Conservation (phyloP, 2,888 invertebrate genomes). For the Agrochola lychnidis region DNA sequence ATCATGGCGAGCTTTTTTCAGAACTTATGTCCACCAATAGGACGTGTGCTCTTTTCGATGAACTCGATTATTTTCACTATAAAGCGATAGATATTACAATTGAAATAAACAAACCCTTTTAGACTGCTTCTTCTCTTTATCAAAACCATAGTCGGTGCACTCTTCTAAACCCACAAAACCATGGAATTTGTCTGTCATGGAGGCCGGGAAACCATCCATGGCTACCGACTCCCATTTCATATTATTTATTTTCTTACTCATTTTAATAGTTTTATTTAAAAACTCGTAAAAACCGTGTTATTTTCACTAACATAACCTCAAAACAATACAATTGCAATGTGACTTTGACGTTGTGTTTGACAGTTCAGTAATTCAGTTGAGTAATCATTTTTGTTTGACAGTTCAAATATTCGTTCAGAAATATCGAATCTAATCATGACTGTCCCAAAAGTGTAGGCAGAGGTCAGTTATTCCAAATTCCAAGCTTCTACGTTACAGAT, state of each 20-base stretch:
- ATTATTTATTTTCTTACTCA: constrained; percentile 84
- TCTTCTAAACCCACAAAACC: constrained; percentile 95
- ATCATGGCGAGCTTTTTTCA: not conserved
- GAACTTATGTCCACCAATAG: not conserved
- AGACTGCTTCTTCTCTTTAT: constrained; percentile 75
- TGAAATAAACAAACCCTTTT: constrained; percentile 78
- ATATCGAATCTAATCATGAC: not conserved
- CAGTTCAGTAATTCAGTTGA: not conserved
- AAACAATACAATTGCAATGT: constrained; percentile 50
- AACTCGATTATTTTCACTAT: not conserved
- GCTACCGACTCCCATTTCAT: constrained; percentile 92
- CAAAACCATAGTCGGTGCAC: constrained; percentile 92
- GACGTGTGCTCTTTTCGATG: no score
- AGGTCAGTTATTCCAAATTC: not conserved
- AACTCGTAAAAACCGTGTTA: constrained; percentile 36
- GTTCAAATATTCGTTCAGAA: constrained; percentile 12
- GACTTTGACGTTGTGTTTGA: constrained; percentile 58
- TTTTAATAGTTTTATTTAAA: constrained; percentile 60
- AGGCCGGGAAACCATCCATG: constrained; percentile 89
- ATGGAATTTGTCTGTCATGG: constrained; percentile 88
- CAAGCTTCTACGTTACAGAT: not conserved
- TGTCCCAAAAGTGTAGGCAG: not conserved
- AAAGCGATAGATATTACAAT: not conserved
- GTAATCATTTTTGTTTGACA: not conserved
- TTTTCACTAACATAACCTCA: constrained; percentile 61